Conservation (phyloP, 2,888 invertebrate species). For the Rhodophaea formosa region DNA sequence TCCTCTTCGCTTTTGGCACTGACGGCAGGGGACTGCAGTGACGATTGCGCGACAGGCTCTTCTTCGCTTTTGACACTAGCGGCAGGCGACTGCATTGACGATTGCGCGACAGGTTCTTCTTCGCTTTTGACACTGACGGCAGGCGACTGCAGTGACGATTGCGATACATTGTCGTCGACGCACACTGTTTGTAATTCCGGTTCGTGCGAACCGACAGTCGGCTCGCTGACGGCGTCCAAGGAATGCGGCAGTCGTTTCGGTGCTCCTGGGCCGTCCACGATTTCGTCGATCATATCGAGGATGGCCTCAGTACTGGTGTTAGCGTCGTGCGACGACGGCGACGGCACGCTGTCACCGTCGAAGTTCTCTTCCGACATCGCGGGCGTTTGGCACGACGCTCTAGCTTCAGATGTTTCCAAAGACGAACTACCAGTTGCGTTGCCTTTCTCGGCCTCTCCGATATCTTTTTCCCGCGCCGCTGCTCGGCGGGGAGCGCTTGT, state of each 20-base stretch:
- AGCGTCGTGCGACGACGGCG: conserved; percentile 71
- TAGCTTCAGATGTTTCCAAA: conserved; percentile 57
- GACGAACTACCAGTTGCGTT: conserved; percentile 64
- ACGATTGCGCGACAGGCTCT: conserved; percentile 32
- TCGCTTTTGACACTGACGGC: conserved; percentile 47
- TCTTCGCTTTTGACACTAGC: conserved; percentile 47
- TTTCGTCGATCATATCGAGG: conserved; percentile 77
- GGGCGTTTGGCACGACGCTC: conserved; percentile 57
- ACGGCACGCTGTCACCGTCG: conserved; percentile 73
- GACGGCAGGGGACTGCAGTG: conserved; percentile 32
- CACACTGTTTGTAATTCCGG: conserved; percentile 29
- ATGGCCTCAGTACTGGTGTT: conserved; percentile 78
- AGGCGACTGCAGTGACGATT: conserved; percentile 31
- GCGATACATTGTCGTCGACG: conserved; percentile 26
- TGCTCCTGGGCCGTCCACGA: conserved; percentile 72
- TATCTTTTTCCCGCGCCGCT: conserved; percentile 79
- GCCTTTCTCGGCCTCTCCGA: conserved; percentile 66
- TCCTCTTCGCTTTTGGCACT: conserved; percentile 48
- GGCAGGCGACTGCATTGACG: conserved; percentile 33
- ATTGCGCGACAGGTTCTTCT: conserved; percentile 32
- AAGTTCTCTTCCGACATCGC: conserved; percentile 73
- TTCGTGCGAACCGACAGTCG: conserved; percentile 18
- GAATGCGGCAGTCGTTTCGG: conserved; percentile 58
- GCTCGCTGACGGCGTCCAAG: conserved; percentile 29
- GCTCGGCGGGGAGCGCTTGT: conserved; percentile 77